phyloP scores from a whole-genome alignment of 2,888 invertebrate genomes.

The Lepidochrysops patricia region DNA sequence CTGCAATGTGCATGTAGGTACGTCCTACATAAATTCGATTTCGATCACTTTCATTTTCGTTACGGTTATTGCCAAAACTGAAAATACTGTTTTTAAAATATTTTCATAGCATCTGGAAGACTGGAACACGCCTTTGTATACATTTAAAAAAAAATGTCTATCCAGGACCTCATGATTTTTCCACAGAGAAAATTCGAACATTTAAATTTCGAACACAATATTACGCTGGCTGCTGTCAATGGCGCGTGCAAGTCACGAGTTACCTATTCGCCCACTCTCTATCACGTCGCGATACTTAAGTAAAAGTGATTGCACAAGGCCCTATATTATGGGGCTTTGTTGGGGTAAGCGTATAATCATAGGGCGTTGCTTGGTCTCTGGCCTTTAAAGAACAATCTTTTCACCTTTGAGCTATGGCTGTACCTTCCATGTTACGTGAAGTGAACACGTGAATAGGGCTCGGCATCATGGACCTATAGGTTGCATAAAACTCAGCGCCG shows the following conservation, averaged over 20 bases:
- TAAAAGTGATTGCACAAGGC: conserved; percentile 29
- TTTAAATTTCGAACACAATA: not conserved
- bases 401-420: too few relatives aligned
- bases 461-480: too few relatives aligned
- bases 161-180: not conserved
- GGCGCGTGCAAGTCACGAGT: not conserved
- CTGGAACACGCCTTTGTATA: too few relatives aligned
- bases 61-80: too few relatives aligned
- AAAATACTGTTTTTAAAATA: too few relatives aligned
- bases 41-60: too few relatives aligned
- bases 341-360: conserved; percentile 23
- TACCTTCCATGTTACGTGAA: too few relatives aligned
- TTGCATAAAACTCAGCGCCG: too few relatives aligned
- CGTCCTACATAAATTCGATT: too few relatives aligned
- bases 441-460: too few relatives aligned
- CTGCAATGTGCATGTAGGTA: too few relatives aligned
- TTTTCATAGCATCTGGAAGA: too few relatives aligned
- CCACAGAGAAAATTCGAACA: not conserved
- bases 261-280: conserved; percentile 1
- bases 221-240: conserved; percentile 6
- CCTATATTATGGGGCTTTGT: conserved; percentile 23
- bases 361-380: conserved; percentile 24
- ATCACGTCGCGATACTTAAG: conserved; percentile 17
- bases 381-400: not conserved
- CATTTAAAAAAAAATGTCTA: not conserved